A percentile compares a stretch with the other conserved stretches of the same genome.
Evolutionary conservation across 1,140 invertebrate species (phyloP).

Genomic region (Drosophila dunni): DNA sequence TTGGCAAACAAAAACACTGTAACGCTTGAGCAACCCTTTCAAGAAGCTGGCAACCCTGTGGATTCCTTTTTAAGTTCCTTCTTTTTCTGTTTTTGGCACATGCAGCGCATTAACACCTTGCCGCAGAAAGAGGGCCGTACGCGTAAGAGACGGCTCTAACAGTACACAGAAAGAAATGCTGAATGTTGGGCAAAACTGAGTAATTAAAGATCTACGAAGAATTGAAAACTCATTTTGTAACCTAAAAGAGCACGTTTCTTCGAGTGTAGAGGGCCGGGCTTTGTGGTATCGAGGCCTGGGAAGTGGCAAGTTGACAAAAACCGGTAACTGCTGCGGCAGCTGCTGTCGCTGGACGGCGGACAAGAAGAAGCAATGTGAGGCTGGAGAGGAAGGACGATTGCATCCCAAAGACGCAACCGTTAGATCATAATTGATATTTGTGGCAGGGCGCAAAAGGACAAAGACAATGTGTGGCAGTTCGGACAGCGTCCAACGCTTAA

Average conservation of each 20-base stretch:
- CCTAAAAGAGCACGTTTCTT: no score
- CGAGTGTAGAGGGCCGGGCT: neutral
- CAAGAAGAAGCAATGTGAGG: no score
- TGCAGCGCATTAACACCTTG: conserved; percentile 62
- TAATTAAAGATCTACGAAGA: no score
- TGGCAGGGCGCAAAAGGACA: conserved; percentile 9
- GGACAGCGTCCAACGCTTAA: conserved; percentile 43
- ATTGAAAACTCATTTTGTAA: no score
- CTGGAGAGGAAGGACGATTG: no score
- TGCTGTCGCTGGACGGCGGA: conserved; percentile 22
- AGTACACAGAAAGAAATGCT: neutral
- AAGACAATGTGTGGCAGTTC: conserved; percentile 36
- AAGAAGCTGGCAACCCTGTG: conserved; percentile 53
- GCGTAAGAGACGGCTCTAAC: neutral
- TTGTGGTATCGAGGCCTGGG: conserved; percentile 59
- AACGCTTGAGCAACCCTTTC: conserved; percentile 35
- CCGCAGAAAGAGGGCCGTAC: neutral
- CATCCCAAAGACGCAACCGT: conserved; percentile 26
- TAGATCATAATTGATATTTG: conserved; percentile 56
- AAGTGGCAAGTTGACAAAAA: conserved; percentile 47
- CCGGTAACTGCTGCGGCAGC: conserved; percentile 18
- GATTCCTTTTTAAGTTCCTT: neutral
- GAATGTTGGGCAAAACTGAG: neutral
- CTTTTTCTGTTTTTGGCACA: conserved; percentile 48
- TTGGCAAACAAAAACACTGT: conserved; percentile 9